phyloP scores from a whole-genome alignment of 1,140 invertebrate species.

The Colletes latitarsis region DNA sequence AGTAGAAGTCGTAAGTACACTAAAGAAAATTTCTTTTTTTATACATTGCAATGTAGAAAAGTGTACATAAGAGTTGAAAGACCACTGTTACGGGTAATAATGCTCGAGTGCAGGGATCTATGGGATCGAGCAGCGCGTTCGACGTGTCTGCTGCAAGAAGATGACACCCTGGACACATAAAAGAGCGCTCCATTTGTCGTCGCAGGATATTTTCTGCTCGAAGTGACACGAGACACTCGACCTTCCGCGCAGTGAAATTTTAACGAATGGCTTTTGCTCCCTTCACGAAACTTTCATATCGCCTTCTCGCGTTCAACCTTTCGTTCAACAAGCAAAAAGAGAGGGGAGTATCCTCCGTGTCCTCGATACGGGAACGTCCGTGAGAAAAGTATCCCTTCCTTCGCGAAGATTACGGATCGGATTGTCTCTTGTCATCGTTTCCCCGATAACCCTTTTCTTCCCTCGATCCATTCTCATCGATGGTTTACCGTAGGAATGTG shows the following conservation, averaged over 20 bases:
- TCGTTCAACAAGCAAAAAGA: constrained; percentile 48
- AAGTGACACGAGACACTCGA: constrained; percentile 15
- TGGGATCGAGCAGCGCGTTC: no score
- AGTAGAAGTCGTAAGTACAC: no score
- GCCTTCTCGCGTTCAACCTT: constrained; percentile 64
- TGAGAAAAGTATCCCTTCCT: constrained; percentile 51
- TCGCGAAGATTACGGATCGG: constrained; percentile 23
- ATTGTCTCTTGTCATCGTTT: constrained; percentile 42
- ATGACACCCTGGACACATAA: not conserved
- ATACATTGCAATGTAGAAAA: no score
- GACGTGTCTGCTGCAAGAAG: not conserved
- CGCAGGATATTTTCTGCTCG: not conserved
- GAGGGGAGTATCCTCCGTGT: constrained; percentile 41
- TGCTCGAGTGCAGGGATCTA: no score
- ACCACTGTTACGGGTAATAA: no score
- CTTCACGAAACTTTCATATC: constrained; percentile 71
- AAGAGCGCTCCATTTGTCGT: not conserved
- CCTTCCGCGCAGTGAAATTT: constrained; percentile 64
- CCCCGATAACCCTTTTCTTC: not conserved
- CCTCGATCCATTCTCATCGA: no score
- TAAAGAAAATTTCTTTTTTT: no score
- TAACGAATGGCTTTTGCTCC: constrained; percentile 57
- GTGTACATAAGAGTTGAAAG: no score
- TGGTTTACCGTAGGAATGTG: no score
- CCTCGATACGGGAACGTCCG: constrained; percentile 60